Percentiles rank a stretch among this genome's conserved stretches.
Evolutionary conservation across 2,113 vertebrate species (phyloP).

Genomic region (Ursus arctos): DNA sequence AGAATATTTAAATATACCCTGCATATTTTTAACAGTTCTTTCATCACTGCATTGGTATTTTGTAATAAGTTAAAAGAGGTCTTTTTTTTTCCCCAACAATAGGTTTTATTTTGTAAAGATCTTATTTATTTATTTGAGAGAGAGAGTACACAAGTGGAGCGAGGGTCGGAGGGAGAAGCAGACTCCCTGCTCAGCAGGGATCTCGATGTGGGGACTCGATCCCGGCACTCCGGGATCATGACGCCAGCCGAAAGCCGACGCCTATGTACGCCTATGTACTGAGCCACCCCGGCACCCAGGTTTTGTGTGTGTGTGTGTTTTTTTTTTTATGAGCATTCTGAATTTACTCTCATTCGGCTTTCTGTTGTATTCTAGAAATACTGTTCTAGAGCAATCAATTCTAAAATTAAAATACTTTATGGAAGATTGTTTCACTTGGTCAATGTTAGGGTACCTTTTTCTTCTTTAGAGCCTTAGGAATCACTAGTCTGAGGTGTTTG

Average conservation of each 20-base stretch:
- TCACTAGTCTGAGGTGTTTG: background rate
- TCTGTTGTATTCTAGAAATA: background rate
- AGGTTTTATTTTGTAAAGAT: background rate
- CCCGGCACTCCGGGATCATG: too few relatives aligned
- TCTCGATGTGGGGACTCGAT: too few relatives aligned
- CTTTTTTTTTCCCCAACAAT: background rate
- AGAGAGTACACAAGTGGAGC: too few relatives aligned
- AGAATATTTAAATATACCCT: background rate
- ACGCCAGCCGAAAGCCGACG: too few relatives aligned
- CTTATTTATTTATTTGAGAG: too few relatives aligned
- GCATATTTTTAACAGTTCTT: background rate
- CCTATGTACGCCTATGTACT: too few relatives aligned
- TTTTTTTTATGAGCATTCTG: background rate
- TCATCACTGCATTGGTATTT: background rate
- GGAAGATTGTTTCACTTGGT: background rate
- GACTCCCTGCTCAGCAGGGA: too few relatives aligned
- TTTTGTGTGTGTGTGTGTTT: background rate
- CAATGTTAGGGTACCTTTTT: background rate
- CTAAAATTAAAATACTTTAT: background rate
- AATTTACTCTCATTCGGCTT: background rate
- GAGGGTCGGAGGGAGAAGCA: too few relatives aligned
- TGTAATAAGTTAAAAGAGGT: background rate
- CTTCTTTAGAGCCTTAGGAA: background rate
- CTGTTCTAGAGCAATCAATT: background rate
- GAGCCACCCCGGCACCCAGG: too few relatives aligned